A percentile compares a stretch with the other conserved stretches of the same genome.
phyloP scores from a whole-genome alignment of 2,888 invertebrate species.

The Drosophila prolongata region DNA sequence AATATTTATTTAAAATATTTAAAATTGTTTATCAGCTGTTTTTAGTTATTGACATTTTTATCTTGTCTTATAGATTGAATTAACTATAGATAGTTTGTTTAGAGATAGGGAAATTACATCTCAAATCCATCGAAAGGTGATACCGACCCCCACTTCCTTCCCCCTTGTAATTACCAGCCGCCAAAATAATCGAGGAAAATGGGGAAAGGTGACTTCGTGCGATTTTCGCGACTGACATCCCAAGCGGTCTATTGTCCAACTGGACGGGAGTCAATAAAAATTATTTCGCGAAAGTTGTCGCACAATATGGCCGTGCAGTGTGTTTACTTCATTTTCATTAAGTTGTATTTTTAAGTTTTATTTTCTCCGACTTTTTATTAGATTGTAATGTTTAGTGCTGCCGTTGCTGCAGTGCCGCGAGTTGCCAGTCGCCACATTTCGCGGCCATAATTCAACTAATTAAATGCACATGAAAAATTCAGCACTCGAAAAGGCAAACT shows the following conservation, averaged over 20 bases:
- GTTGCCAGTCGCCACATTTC: constrained; percentile 64
- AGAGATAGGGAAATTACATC: not conserved
- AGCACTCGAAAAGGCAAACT: constrained; percentile 77
- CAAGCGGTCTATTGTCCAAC: constrained; percentile 33
- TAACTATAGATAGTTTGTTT: not conserved
- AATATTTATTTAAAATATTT: no score
- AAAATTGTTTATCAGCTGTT: no score
- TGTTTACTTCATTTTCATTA: constrained; percentile 69
- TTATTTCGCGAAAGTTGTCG: constrained; percentile 77
- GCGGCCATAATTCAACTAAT: constrained; percentile 80
- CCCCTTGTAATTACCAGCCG: constrained; percentile 17
- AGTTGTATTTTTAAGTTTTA: constrained; percentile 55
- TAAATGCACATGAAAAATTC: constrained; percentile 81
- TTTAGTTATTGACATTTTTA: no score
- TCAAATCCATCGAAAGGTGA: constrained; percentile 7
- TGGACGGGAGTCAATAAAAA: constrained; percentile 53
- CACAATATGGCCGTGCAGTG: constrained; percentile 71
- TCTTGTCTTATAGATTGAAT: no score
- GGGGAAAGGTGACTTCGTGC: constrained; percentile 41
- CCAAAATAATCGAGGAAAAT: constrained; percentile 21
- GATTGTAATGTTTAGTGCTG: constrained; percentile 65
- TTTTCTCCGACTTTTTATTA: constrained; percentile 69
- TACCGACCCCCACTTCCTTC: not conserved
- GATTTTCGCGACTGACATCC: constrained; percentile 35
- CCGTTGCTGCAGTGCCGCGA: constrained; percentile 30